Conservation (phyloP, 2,888 invertebrate species). For the Sarcophaga caerulescens region DNA sequence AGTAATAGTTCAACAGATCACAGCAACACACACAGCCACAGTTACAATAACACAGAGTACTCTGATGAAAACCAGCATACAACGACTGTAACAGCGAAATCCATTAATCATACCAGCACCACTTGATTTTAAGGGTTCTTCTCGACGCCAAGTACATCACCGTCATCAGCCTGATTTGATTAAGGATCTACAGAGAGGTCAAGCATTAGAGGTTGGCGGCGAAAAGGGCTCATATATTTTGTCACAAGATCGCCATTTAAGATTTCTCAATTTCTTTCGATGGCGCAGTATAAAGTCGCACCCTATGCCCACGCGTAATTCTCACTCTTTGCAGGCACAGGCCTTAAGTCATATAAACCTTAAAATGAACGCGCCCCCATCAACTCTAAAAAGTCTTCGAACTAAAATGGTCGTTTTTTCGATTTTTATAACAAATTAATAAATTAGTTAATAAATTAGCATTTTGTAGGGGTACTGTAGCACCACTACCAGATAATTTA, state of each 20-base stretch:
- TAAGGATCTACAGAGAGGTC: constrained; percentile 73
- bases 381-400: no score
- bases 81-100: not conserved
- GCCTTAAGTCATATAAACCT: not conserved
- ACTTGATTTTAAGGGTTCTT: constrained; percentile 37
- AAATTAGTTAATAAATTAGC: no score
- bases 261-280: constrained; percentile 73
- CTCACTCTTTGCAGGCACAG: constrained; percentile 73
- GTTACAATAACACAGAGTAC: not conserved
- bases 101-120: constrained; percentile 39
- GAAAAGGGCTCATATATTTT: constrained; percentile 13
- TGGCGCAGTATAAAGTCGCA: constrained; percentile 74
- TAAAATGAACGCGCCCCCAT: no score
- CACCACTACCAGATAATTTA: no score
- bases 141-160: no score
- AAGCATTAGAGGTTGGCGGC: not conserved
- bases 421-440: no score
- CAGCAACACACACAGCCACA: not conserved
- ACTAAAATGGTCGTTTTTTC: no score
- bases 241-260: constrained; percentile 59
- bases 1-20: constrained; percentile 4
- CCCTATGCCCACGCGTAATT: constrained; percentile 71
- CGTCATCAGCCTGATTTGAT: constrained; percentile 77
- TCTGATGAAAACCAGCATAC: constrained; percentile 12
- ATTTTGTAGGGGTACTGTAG: no score